Percentiles rank a stretch among this genome's conserved stretches.
Evolutionary conservation across 1,140 invertebrate species (phyloP).

Genomic region (Mamestra configurata): DNA sequence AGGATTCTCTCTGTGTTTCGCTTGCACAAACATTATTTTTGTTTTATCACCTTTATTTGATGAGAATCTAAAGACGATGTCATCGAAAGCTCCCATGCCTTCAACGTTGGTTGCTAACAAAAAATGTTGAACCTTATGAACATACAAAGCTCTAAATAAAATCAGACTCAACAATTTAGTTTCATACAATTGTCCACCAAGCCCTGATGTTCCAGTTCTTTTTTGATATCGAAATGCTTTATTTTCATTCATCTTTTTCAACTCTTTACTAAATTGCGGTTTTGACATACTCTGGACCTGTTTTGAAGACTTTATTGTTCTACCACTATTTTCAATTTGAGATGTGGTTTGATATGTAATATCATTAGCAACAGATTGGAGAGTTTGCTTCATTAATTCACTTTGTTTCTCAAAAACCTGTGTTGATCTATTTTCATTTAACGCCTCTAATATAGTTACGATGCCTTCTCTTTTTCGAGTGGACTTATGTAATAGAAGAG

Average conservation of each 20-base stretch:
- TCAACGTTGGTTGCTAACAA: slow-evolving; percentile 44
- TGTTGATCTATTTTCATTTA: neutral
- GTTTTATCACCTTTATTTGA: neutral
- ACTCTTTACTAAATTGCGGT: too few species aligned
- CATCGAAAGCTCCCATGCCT: slow-evolving; percentile 49
- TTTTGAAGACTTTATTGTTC: neutral
- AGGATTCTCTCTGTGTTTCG: slow-evolving; percentile 46
- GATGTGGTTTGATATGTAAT: neutral
- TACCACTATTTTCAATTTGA: neutral
- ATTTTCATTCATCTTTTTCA: neutral
- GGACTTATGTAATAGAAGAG: neutral
- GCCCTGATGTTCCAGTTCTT: slow-evolving; percentile 45
- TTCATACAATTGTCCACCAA: slow-evolving; percentile 54
- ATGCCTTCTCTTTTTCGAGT: neutral
- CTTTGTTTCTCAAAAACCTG: neutral
- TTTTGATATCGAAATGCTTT: slow-evolving; percentile 21
- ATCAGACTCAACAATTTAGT: slow-evolving; percentile 52
- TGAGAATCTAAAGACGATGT: slow-evolving; percentile 47
- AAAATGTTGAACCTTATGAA: slow-evolving; percentile 41
- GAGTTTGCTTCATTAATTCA: neutral
- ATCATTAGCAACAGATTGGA: neutral
- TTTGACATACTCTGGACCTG: neutral
- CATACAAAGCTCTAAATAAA: slow-evolving; percentile 39
- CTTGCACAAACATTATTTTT: slow-evolving; percentile 35
- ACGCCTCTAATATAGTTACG: slow-evolving; percentile 3